Evolutionary conservation across 2,113 vertebrate species (phyloP).

Genomic region (Hylia prasina): DNA sequence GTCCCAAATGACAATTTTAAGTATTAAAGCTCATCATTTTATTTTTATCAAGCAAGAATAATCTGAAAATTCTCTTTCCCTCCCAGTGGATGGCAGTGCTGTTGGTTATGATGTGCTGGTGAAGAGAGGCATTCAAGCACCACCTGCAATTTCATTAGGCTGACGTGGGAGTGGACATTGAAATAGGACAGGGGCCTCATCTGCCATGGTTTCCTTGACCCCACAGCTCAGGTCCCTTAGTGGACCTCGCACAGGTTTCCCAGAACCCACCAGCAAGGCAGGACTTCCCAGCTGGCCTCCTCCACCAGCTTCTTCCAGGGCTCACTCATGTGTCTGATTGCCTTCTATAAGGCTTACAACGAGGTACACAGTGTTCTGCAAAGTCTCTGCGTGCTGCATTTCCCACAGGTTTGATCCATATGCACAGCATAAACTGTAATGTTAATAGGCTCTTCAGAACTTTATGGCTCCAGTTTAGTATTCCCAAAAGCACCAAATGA

Average conservation of each 20-base stretch:
- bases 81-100: background rate
- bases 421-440: background rate
- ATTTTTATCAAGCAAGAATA: background rate
- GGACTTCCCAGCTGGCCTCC: background rate
- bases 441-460: background rate
- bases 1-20: background rate
- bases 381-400: accelerated
- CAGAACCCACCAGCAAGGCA: background rate
- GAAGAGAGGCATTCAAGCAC: background rate
- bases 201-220: background rate
- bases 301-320: background rate
- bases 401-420: background rate
- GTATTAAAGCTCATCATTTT: background rate
- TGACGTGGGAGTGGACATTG: background rate
- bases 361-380: background rate
- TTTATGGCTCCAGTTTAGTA: background rate
- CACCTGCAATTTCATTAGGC: background rate
- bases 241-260: accelerated
- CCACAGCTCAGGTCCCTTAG: background rate
- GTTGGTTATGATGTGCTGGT: background rate
- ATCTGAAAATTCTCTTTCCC: background rate
- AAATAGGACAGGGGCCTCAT: background rate
- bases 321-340: accelerated
- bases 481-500: background rate
- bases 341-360: background rate